Evolutionary conservation across 1,140 invertebrate species (phyloP).

Genomic region (Diplogasteroides magnus): DNA sequence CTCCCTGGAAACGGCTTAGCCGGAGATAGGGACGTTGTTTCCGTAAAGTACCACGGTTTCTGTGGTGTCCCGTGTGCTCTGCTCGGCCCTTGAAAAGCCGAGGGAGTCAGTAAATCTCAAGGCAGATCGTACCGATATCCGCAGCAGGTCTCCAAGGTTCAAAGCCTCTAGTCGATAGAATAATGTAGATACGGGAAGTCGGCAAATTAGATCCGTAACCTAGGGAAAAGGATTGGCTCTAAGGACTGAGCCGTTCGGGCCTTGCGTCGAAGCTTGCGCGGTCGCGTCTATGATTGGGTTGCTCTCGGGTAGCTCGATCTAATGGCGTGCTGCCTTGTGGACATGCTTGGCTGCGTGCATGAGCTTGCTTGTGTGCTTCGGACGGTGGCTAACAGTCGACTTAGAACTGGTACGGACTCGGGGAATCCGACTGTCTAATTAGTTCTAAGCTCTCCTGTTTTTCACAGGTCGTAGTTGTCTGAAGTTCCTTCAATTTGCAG

Average conservation of each 20-base stretch:
- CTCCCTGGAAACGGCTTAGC: constrained; percentile 74
- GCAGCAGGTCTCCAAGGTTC: constrained; percentile 82
- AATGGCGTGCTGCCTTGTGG: constrained; percentile 43
- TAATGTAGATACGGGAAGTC: constrained; percentile 82
- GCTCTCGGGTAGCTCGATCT: constrained; percentile 53
- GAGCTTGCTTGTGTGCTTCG: constrained; percentile 53
- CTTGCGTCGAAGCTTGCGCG: constrained; percentile 43
- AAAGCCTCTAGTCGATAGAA: constrained; percentile 79
- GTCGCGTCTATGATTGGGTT: constrained; percentile 33
- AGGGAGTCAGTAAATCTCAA: too few species aligned
- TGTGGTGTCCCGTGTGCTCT: constrained; percentile 59
- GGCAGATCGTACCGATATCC: constrained; percentile 73
- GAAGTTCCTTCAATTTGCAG: too few species aligned
- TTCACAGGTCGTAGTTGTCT: too few species aligned
- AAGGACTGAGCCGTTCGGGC: constrained; percentile 67
- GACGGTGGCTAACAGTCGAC: constrained; percentile 64
- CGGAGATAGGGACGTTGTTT: too few species aligned
- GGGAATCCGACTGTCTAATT: constrained; percentile 76
- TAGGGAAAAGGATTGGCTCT: constrained; percentile 74
- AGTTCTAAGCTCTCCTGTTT: too few species aligned
- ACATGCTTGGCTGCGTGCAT: constrained; percentile 50
- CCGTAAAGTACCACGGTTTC: too few species aligned
- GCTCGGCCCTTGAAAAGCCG: constrained; percentile 72
- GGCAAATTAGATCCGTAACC: constrained; percentile 76
- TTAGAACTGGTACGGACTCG: constrained; percentile 76